Conservation (phyloP, 2,113 vertebrate genomes). For the Colaptes auratus region DNA sequence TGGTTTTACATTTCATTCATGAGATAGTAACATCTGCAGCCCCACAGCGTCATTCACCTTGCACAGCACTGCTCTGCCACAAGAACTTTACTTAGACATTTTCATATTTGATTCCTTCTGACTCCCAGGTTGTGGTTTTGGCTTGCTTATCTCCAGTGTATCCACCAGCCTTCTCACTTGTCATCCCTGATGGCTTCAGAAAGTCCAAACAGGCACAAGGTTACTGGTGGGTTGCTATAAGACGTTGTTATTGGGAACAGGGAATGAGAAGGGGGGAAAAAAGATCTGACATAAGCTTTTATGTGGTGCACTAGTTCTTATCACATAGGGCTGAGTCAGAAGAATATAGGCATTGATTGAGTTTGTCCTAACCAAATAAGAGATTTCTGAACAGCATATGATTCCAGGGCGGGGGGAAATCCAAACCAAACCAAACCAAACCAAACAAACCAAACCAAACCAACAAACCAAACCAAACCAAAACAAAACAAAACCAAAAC, state of each 20-base stretch:
- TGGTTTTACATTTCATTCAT: slow-evolving; percentile 9
- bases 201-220: background rate
- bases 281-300: background rate
- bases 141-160: background rate
- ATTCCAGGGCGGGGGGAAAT: background rate
- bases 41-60: background rate
- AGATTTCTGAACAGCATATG: background rate
- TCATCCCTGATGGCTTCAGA: background rate
- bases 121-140: background rate
- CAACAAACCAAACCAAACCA: no score
- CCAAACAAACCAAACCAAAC: no score
- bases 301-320: background rate
- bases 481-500: no score
- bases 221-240: background rate
- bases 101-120: background rate
- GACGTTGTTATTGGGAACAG: background rate
- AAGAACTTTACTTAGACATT: background rate
- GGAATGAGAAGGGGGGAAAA: background rate
- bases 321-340: background rate
- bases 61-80: background rate
- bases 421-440: no score
- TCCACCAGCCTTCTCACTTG: background rate
- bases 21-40: background rate
- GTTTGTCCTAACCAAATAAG: background rate
- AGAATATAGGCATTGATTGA: background rate